These are phyloP conservation scores for Octodon degus DNA, from an alignment of 2,113 vertebrate genomes.

Conservation along the genomic window DNA sequence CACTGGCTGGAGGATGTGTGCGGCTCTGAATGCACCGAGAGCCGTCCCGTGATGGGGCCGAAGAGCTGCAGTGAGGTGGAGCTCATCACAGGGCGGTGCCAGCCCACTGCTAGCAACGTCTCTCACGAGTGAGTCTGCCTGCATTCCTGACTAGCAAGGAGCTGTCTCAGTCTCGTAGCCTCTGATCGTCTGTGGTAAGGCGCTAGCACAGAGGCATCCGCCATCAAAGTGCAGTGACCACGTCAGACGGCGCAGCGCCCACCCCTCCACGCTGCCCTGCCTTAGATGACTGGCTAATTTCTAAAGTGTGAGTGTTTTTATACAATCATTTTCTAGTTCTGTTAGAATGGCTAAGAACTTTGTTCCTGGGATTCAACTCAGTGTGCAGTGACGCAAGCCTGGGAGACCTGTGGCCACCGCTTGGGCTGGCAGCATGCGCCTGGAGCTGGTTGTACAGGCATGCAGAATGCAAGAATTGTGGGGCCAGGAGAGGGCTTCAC, in stretches of 20 bases:
- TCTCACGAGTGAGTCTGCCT: conserved; percentile 9
- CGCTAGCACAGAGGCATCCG: not conserved
- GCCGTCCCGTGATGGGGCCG: conserved; percentile 33
- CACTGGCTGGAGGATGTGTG: not conserved
- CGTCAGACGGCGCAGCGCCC: not conserved
- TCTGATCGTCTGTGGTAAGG: not conserved
- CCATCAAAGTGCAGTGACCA: not conserved
- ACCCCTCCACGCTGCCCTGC: not conserved
- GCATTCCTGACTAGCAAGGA: conserved; percentile 13
- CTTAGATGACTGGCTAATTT: conserved; percentile 30
- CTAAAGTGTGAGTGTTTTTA: not conserved
- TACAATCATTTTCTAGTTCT: not conserved
- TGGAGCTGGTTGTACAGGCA: not conserved
- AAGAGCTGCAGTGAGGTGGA: not conserved
- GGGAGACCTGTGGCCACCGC: not conserved
- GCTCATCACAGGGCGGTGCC: conserved; percentile 5
- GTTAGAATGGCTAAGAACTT: not conserved
- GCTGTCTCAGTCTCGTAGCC: not conserved
- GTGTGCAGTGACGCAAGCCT: not conserved
- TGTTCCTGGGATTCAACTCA: not conserved
- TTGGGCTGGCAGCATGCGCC: not conserved
- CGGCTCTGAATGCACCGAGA: conserved; percentile 35
- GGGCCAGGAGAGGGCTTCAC: not conserved
- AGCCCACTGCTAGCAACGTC: not conserved
- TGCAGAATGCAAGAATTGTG: not conserved